These are phyloP conservation scores for Sparus aurata DNA, from an alignment of 2,797 vertebrate species.

Conservation along the genomic window DNA sequence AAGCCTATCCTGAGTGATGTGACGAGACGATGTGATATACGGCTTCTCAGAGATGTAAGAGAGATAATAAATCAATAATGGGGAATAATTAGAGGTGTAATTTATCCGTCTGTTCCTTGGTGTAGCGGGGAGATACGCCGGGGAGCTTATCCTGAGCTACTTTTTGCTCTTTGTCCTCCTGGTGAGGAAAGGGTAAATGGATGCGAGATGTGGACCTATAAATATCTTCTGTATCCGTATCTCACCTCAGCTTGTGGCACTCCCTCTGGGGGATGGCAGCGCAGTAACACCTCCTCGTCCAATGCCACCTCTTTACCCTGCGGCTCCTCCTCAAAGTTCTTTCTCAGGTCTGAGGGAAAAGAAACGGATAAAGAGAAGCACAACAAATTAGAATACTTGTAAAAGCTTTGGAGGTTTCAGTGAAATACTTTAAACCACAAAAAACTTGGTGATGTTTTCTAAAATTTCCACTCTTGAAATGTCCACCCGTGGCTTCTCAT, in stretches of 20 bases:
- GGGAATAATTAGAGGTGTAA: conserved; percentile 84
- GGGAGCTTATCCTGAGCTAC: conserved; percentile 46
- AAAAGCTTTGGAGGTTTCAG: conserved; percentile 35
- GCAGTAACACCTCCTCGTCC: conserved; percentile 95
- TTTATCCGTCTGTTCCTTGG: conserved; percentile 67
- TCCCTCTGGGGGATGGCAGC: conserved; percentile 96
- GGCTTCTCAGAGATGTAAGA: conserved; percentile 77
- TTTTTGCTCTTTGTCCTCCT: conserved; percentile 66
- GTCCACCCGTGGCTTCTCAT: conserved; percentile 48
- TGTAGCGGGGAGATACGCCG: conserved; percentile 35
- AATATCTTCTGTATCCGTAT: conserved; percentile 74
- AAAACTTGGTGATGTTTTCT: conserved; percentile 48
- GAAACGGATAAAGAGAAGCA: conserved; percentile 30
- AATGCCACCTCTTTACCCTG: conserved; percentile 95
- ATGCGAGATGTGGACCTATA: conserved; percentile 70
- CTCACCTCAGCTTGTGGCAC: conserved; percentile 97
- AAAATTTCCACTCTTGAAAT: conserved; percentile 58
- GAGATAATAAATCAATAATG: conserved; percentile 83
- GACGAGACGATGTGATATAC: conserved; percentile 79
- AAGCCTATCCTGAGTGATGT: conserved; percentile 80
- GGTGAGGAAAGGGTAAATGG: conserved; percentile 72
- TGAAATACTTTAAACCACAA: conserved; percentile 35
- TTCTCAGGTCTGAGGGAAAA: conserved; percentile 91
- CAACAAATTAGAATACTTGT: conserved; percentile 64
- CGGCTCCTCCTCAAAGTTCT: conserved; percentile 99